These are phyloP conservation scores for Silurus lanzhouensis DNA, from an alignment of 2,797 vertebrate species.

Conservation along the genomic window DNA sequence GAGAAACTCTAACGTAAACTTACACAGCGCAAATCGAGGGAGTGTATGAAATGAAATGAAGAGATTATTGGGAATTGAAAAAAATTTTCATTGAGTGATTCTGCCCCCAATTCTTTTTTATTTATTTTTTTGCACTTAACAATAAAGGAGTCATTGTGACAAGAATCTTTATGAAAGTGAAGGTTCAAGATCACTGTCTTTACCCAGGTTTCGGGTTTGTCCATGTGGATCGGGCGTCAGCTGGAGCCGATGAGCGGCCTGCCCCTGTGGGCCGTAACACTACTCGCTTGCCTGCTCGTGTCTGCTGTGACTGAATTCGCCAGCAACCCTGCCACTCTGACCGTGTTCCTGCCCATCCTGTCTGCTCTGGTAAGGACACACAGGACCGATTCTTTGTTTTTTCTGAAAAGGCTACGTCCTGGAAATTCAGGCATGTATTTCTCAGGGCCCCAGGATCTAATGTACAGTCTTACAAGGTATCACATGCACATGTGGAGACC, in stretches of 20 bases:
- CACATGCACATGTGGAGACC: not conserved
- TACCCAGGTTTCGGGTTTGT: conserved; percentile 89
- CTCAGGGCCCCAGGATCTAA: not conserved
- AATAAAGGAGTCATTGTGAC: not conserved
- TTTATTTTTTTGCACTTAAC: not conserved
- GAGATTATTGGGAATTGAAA: too few species aligned
- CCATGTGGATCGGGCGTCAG: conserved; percentile 93
- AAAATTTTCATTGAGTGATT: too few species aligned
- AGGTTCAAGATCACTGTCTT: not conserved
- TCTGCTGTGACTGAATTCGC: conserved; percentile 95
- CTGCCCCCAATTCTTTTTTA: not conserved
- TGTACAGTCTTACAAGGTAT: not conserved
- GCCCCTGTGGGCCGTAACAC: conserved; percentile 90
- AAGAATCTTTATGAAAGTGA: not conserved
- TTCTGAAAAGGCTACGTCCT: not conserved
- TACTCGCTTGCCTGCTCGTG: conserved; percentile 92
- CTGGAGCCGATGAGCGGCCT: conserved; percentile 94
- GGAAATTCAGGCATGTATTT: not conserved
- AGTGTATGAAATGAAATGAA: too few species aligned
- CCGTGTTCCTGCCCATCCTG: conserved; percentile 95
- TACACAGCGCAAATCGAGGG: too few species aligned
- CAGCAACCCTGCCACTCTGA: conserved; percentile 96
- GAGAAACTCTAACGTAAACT: too few species aligned
- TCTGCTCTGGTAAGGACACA: conserved; percentile 85
- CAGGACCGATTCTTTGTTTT: not conserved